phyloP scores from a whole-genome alignment of 2,888 invertebrate genomes.

The Mayetiola destructor region DNA sequence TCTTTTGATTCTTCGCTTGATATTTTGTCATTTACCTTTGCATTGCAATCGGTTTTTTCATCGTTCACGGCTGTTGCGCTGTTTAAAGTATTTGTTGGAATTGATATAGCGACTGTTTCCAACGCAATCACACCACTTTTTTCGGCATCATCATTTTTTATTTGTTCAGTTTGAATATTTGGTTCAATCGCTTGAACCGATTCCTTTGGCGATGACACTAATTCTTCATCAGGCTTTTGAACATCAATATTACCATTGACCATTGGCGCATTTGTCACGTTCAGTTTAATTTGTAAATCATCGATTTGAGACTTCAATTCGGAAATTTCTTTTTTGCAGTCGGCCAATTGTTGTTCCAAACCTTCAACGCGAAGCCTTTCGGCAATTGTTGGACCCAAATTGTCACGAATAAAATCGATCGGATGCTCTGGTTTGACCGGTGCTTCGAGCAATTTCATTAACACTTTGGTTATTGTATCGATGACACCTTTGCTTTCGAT shows the following conservation, averaged over 20 bases:
- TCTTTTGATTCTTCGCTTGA: no score
- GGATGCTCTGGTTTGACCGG: constrained; percentile 29
- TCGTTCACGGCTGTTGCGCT: not conserved
- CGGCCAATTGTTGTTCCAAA: constrained; percentile 27
- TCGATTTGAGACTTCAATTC: constrained; percentile 17
- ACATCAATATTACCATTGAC: not conserved
- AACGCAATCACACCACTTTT: not conserved
- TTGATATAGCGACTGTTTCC: not conserved
- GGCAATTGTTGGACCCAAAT: constrained; percentile 28
- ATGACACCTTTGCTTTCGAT: constrained; percentile 32
- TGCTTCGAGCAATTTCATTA: constrained; percentile 29
- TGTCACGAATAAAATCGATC: constrained; percentile 28
- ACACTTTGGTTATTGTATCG: constrained; percentile 31
- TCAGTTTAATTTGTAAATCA: constrained; percentile 7
- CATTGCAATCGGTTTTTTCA: no score
- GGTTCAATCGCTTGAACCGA: not conserved
- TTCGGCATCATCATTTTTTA: not conserved
- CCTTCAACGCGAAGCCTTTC: constrained; percentile 28
- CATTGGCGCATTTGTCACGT: not conserved
- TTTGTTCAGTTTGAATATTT: not conserved
- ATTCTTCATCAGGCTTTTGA: not conserved
- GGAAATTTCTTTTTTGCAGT: constrained; percentile 25
- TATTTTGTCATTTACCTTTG: no score
- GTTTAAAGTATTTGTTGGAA: no score
- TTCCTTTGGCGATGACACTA: no score